phyloP scores from a whole-genome alignment of 2,888 invertebrate genomes.

The Nomada ferruginata region DNA sequence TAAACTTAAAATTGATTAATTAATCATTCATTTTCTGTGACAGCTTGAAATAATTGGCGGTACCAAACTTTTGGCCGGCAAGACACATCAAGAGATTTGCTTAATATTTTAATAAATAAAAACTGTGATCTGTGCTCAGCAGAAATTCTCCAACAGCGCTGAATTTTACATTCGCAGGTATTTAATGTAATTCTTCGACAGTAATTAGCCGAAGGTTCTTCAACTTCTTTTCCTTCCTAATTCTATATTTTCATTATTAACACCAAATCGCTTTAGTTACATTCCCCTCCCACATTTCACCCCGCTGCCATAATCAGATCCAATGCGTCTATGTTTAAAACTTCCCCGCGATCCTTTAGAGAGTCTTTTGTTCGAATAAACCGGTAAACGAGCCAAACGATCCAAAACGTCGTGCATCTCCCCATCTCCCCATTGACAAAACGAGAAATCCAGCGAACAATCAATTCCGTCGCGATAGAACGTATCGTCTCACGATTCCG shows the following conservation, averaged over 20 bases:
- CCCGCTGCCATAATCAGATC: no score
- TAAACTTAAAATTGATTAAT: no score
- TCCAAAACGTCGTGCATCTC: constrained; percentile 12
- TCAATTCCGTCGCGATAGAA: constrained; percentile 23
- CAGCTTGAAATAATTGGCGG: no score
- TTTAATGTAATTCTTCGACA: neutral
- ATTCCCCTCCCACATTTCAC: neutral
- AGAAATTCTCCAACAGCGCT: neutral
- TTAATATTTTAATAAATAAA: no score
- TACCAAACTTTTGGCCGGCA: no score
- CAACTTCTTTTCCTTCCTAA: neutral
- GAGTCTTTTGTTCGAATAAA: neutral
- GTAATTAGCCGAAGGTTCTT: no score
- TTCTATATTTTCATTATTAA: neutral
- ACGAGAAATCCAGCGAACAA: constrained; percentile 13
- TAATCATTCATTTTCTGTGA: no score
- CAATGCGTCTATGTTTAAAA: no score
- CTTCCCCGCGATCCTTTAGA: no score
- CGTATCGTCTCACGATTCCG: neutral
- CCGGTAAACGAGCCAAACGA: constrained; percentile 1
- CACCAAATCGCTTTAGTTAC: neutral
- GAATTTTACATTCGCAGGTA: neutral
- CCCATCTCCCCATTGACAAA: constrained; percentile 4
- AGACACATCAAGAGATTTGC: no score
- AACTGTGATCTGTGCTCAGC: no score